Base-by-base conservation (phyloP, 2,888 invertebrate genomes). In the Agrenia bidenticulata region DNA sequence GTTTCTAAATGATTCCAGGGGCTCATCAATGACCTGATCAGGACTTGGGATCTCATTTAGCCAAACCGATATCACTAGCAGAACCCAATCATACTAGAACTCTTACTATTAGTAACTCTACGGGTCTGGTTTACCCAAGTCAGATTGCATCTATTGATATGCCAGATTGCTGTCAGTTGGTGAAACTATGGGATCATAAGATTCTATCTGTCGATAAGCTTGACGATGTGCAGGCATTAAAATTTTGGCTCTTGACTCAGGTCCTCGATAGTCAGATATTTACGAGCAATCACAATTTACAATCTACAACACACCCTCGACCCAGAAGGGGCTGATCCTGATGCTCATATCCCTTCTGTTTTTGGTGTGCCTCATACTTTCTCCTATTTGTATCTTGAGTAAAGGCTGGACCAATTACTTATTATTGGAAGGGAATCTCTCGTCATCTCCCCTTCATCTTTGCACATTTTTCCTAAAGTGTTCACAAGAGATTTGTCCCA, bases 401-500 rank as follows among this genome's bases (percentile, higher is more conserved):
- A 11, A 4, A 32, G 32, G 32, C 32, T 15, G 19, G n/a, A 45
- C 15, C 45, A 19, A 45, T 17, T 45, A 45, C 19, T 45, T 45
- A 45, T 45, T 45, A 45, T 45, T 45, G 45, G 45, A 15, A 45
- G 15, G 19, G 19, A 45, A 45, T 45, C 45, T 17, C 45, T 5
- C 45, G 21, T 32, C 58, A 56, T 54, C 23, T 56, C 50, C 55
- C 54, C 54, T 62, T 24, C 59, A 58, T 32, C 61, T 37, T 54
- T 49, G 24, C 15, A 54, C 32, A 24, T 64, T 61, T 56, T 45
- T 56, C 55, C 53, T 62, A 64, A 70, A 70, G 67, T 67, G 70
- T 70, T 65, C 70, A 63, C 70, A 67, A 58, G 70, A 70, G 70
- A 70, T 67, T 70, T 70, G 70, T 67, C 67, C 67, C 67, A 65